Base-by-base conservation (phyloP, 2,113 vertebrate species). In the Gila orcuttii region DNA sequence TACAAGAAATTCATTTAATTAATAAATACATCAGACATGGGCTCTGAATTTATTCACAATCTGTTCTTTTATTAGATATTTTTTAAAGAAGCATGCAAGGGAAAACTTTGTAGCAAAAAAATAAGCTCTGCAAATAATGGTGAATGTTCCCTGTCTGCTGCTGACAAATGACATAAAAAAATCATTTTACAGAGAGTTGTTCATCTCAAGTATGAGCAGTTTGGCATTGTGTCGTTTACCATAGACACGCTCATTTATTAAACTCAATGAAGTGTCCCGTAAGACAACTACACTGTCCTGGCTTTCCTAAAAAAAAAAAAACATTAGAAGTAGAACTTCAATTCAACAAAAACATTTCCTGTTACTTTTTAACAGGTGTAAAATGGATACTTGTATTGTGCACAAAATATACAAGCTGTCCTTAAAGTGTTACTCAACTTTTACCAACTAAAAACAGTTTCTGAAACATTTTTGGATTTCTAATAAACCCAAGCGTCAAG, bases 241-340 rank as follows among this genome's bases (percentile, higher is more conserved):
- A 66, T 13, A 80, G 39, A 69, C 42, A 45, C 57, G 45, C 78
- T 80, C n/a, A 7, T 50, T 47, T 62, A 42, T 60, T 42, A 23
- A 66, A 28, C 12, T 45, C n/a, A 31, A 13, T 66, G 79, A 81
- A 66, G n/a, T 66, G 39, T 45, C 79, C 79, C 42, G 3, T 3
- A 82, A 50, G 60, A 52, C 80, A 68, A 15, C 45, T 36, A 23
- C 31, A 69, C 80, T 23, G 60, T 50, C 60, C 42, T 81, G 60
- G 42, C 60, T 69, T 52, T 68, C n/a, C 62, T 82, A 50, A 66
- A 68, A 68, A 82, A 50, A 68, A 82, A 68, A 68, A 81, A 52
- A 80, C 64, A 31, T 81, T 66, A 69, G 12, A 64, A 80, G 21
- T 80, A 64, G 55, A 82, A 82, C 17, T 45, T 33, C 55, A 68